These are phyloP conservation scores for Micromesistius poutassou DNA, from an alignment of 2,797 vertebrate genomes.

Conservation along the genomic window DNA sequence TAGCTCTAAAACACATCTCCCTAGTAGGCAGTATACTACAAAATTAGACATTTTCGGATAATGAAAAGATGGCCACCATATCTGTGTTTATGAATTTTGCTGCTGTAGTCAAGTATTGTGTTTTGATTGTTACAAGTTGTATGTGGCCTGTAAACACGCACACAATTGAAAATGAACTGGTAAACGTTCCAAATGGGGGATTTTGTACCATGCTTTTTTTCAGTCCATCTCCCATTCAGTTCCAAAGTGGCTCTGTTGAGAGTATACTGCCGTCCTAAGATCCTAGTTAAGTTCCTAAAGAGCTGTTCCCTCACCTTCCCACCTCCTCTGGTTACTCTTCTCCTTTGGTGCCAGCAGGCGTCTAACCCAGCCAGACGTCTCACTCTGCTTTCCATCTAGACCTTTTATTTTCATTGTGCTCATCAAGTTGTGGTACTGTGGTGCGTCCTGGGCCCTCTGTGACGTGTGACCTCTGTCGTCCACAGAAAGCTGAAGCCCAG, in stretches of 20 bases:
- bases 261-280: neutral
- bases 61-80: neutral
- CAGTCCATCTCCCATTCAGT: neutral
- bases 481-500: slow-evolving; percentile 87
- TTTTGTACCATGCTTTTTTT: neutral
- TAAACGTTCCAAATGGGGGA: no score
- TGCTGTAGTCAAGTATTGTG: neutral
- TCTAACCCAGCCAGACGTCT: neutral
- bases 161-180: neutral
- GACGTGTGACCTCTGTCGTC: slow-evolving; percentile 1
- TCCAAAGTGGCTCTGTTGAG: neutral
- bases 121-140: neutral
- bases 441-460: neutral
- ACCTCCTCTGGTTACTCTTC: neutral
- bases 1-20: neutral
- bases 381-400: slow-evolving; percentile 8
- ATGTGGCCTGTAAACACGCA: neutral
- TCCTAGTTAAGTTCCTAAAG: neutral
- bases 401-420: neutral
- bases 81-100: neutral
- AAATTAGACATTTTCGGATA: neutral
- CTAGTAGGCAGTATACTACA: neutral
- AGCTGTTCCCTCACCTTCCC: no score
- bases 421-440: neutral
- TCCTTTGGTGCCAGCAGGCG: neutral